Conservation (phyloP, 2,797 vertebrate species). For the Ptychadena robeensis region DNA sequence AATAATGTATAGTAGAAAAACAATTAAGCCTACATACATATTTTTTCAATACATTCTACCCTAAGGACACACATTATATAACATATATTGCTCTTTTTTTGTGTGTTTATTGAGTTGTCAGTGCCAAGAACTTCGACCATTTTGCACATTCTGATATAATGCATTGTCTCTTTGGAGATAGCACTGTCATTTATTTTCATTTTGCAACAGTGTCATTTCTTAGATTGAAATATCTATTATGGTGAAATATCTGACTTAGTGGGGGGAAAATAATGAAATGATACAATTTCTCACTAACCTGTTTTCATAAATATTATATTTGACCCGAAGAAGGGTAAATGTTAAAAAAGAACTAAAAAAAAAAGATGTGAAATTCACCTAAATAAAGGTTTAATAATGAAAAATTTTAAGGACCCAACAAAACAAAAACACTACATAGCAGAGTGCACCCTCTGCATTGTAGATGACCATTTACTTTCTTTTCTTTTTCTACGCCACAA, state of each 20-base stretch:
- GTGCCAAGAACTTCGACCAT: constrained; percentile 64
- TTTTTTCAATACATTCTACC: too few relatives aligned
- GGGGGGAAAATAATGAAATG: constrained; percentile 64
- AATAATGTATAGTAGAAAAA: too few relatives aligned
- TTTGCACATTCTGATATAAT: constrained; percentile 75
- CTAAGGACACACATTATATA: neutral
- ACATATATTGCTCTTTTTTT: neutral
- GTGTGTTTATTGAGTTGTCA: constrained; percentile 66
- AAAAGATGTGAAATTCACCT: constrained; percentile 6
- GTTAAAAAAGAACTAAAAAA: constrained; percentile 9
- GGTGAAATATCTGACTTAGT: constrained; percentile 67
- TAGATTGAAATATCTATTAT: constrained; percentile 78
- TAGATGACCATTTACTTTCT: neutral
- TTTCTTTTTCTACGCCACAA: too few relatives aligned
- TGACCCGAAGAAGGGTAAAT: constrained; percentile 59
- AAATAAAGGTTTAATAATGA: constrained; percentile 1
- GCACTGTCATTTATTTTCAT: constrained; percentile 76
- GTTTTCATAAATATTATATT: constrained; percentile 66
- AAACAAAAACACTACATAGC: too few relatives aligned
- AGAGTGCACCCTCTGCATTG: neutral
- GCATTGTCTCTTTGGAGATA: constrained; percentile 70
- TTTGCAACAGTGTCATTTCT: constrained; percentile 66
- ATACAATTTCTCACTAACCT: constrained; percentile 68
- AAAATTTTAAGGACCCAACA: neutral
- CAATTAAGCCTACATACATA: too few relatives aligned